These are phyloP conservation scores for Diplogasteroides magnus DNA, from an alignment of 1,140 invertebrate genomes.

Conservation along the genomic window DNA sequence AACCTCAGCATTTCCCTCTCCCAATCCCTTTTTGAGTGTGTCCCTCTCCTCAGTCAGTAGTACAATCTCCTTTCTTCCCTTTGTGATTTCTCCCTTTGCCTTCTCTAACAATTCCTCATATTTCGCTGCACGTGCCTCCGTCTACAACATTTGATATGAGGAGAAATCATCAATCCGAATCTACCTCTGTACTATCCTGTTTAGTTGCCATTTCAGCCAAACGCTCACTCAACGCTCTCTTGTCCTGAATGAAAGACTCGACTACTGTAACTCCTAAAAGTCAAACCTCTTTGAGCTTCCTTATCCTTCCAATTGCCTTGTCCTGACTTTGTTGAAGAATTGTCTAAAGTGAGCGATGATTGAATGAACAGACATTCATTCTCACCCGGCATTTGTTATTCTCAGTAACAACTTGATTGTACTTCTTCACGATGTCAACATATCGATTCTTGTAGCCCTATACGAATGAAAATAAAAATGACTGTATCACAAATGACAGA, in stretches of 20 bases:
- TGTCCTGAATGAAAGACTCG: too few relatives aligned
- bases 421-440: slow-evolving; percentile 31
- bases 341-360: slow-evolving; percentile 28
- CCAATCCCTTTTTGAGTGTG: neutral
- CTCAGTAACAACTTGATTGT: slow-evolving; percentile 39
- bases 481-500: too few relatives aligned
- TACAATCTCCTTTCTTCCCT: slow-evolving; percentile 36
- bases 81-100: slow-evolving; percentile 39
- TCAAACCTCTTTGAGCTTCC: slow-evolving; percentile 32
- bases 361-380: too few relatives aligned
- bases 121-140: slow-evolving; percentile 25
- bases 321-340: slow-evolving; percentile 41
- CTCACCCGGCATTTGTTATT: slow-evolving; percentile 42
- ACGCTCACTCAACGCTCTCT: slow-evolving; percentile 19
- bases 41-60: slow-evolving; percentile 34
- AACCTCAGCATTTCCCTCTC: slow-evolving; percentile 6
- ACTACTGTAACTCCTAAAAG: too few relatives aligned
- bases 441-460: slow-evolving; percentile 41
- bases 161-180: too few relatives aligned
- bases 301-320: slow-evolving; percentile 38
- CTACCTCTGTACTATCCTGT: slow-evolving; percentile 3
- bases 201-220: slow-evolving; percentile 20
- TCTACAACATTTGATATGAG: slow-evolving; percentile 2
- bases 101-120: slow-evolving; percentile 38
- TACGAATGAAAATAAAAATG: neutral